Evolutionary conservation across 2,113 vertebrate genomes (phyloP), one percentile per base, ranked within the genome.

Genomic region (Bagarius yarrelli): DNA sequence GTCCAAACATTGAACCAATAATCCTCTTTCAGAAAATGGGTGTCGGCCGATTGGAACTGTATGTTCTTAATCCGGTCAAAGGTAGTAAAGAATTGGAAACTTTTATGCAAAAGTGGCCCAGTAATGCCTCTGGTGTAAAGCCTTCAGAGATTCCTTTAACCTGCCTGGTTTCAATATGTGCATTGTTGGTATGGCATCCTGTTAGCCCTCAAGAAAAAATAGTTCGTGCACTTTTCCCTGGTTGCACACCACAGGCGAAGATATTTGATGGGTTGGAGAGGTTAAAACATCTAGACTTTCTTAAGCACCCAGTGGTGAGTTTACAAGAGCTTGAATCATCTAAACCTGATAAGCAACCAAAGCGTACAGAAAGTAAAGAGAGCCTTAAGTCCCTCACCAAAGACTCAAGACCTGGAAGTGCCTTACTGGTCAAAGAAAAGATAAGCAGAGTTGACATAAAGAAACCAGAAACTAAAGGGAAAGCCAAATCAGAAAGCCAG

Each of bases 1-100:
- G 89, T 32, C 84, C 94, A 0, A 78, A 57, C 0, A 86, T 94
- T 0, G 92, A 95, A 79, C 97, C 98, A 6, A 87, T 93, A 0
- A 93, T 96, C 83, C 90, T 99, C 60, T 98, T 98, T 76, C 95
- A 98, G 76, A 99, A 99, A 90, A 95, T 99, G 96, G 98, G 98
- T 0, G 96, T 99, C 0, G 98, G 98, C 1, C 90, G 96, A 0
- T 70, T 99, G 82, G 97, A 99, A 86, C 89, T 99, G 91, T 97
- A 96, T 0, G 87, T 95, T 3, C 89, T 99, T 21, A 97, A 98
- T 85, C 97, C 97, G 0, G 91, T 94, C 3, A 89, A 87, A 0
- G 92, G 93, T 30, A 94, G 86, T 67, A 90, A 91, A 56, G 93
- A 94, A 73, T 85, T 95, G 0, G 94, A 96, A 3, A 87, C 87